Evolutionary conservation across 2,113 vertebrate genomes (phyloP).

Genomic region (Melospiza georgiana): DNA sequence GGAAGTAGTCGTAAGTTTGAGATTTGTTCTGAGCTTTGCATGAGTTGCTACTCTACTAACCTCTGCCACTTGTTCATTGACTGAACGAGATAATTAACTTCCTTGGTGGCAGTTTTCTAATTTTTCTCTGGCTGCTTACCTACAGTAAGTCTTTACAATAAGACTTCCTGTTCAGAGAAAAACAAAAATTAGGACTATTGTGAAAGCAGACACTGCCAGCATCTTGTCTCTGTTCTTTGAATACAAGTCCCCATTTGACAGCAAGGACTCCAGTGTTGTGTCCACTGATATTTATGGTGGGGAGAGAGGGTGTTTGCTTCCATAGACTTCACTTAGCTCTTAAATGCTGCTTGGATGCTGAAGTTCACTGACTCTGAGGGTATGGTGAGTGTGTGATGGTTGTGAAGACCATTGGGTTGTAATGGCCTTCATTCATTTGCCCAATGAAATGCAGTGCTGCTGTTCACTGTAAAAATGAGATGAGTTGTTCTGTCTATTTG

Average conservation of each 20-base stretch:
- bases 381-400: not conserved
- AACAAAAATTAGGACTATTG: not conserved
- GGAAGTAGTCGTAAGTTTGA: conserved; percentile 91
- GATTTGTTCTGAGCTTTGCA: not conserved
- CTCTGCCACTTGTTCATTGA: not conserved
- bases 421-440: not conserved
- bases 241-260: not conserved
- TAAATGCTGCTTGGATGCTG: not conserved
- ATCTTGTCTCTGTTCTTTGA: not conserved
- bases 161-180: not conserved
- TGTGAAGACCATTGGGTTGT: not conserved
- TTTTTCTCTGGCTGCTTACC: not conserved
- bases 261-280: not conserved
- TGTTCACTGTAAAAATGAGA: not conserved
- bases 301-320: not conserved
- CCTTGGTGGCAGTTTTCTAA: not conserved
- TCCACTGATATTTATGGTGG: not conserved
- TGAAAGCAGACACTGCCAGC: not conserved
- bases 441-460: not conserved
- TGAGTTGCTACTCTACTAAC: not conserved
- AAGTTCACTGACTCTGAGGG: not conserved
- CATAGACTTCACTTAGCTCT: not conserved
- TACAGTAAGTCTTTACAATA: not conserved
- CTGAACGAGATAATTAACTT: not conserved
- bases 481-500: not conserved